Evolutionary conservation across 2,113 vertebrate genomes (phyloP).

Genomic region (Sphaerodactylus townsendi): DNA sequence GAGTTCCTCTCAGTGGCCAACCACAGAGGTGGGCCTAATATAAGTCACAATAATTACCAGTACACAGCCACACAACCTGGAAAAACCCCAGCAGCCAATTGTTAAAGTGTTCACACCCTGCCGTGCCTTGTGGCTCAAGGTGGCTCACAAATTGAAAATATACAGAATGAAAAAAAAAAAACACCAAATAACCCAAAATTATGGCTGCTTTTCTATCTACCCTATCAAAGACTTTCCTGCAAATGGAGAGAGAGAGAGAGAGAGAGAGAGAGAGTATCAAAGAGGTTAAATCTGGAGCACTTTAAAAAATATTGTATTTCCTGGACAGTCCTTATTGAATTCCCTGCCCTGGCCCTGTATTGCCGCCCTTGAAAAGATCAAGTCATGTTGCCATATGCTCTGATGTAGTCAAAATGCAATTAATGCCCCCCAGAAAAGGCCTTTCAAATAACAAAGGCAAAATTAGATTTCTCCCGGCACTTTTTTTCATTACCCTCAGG

Average conservation of each 20-base stretch:
- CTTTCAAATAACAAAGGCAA: neutral
- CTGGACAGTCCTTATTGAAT: neutral
- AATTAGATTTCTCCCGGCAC: neutral
- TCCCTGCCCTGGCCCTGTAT: neutral
- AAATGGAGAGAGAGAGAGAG: neutral
- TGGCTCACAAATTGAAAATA: too few relatives aligned
- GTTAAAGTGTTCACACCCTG: too few relatives aligned
- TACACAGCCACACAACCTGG: too few relatives aligned
- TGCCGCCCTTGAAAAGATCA: conserved; percentile 59
- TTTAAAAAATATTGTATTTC: neutral
- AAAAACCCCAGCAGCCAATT: too few relatives aligned
- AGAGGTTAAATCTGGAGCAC: neutral
- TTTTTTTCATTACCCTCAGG: neutral
- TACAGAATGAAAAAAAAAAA: too few relatives aligned
- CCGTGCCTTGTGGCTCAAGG: too few relatives aligned
- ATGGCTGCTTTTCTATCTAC: neutral
- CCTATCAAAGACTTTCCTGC: neutral
- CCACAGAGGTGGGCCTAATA: too few relatives aligned
- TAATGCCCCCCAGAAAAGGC: neutral
- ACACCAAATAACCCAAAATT: too few relatives aligned
- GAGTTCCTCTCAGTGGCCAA: too few relatives aligned
- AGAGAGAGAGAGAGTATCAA: neutral
- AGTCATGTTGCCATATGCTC: neutral
- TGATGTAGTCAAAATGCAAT: neutral
- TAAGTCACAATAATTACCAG: too few relatives aligned